Evolutionary conservation across 2,113 vertebrate species (phyloP).

Genomic region (Abramis brama): DNA sequence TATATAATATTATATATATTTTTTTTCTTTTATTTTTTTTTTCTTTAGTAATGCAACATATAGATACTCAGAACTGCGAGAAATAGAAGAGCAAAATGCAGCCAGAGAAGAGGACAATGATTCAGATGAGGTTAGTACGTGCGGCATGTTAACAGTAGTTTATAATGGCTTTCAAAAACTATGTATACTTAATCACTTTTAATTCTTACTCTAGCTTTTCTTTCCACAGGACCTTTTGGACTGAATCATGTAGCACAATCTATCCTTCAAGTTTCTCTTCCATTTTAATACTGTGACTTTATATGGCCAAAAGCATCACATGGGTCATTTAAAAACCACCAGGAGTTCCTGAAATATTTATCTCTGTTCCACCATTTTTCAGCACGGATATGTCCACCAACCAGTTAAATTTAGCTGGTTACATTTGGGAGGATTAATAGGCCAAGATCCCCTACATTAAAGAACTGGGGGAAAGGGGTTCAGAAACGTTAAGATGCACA

Average conservation of each 20-base stretch:
- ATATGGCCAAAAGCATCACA: constrained; percentile 29
- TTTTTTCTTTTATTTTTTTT: no score
- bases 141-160: neutral
- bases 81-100: constrained; percentile 66
- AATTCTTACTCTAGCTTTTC: constrained; percentile 46
- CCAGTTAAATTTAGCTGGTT: constrained; percentile 29
- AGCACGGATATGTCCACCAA: constrained; percentile 1
- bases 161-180: neutral
- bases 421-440: neutral
- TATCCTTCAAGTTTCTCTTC: constrained; percentile 7
- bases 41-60: constrained; percentile 70
- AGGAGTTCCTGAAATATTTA: constrained; percentile 35
- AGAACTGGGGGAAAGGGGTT: neutral
- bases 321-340: constrained; percentile 34
- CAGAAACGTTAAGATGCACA: neutral
- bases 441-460: neutral
- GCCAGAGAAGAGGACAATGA: constrained; percentile 61
- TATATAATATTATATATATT: no score
- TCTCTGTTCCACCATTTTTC: constrained; percentile 18
- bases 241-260: constrained; percentile 51
- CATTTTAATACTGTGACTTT: constrained; percentile 40
- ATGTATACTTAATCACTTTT: constrained; percentile 10
- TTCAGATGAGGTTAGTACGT: constrained; percentile 72
- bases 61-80: constrained; percentile 71
- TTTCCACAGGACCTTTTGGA: constrained; percentile 71